Percentiles rank a stretch among this genome's conserved stretches.
Conservation (phyloP, 2,113 vertebrate genomes). For the Oncorhynchus masou region DNA sequence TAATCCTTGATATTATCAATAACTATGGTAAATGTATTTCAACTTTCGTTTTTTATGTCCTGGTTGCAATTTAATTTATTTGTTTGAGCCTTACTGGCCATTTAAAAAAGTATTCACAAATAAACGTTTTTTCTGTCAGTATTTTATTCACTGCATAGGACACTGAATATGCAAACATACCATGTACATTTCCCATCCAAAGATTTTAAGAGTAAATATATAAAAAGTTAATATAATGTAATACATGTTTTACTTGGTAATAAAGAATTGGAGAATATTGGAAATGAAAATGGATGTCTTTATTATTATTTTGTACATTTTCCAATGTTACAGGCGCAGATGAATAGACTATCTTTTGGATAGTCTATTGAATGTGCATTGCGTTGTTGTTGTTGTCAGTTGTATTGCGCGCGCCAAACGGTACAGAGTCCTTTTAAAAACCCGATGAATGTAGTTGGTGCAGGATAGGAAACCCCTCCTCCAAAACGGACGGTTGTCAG, state of each 20-base stretch:
- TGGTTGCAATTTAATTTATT: constrained; percentile 32
- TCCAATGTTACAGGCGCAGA: too few species aligned
- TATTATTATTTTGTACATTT: background rate
- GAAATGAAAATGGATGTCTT: background rate
- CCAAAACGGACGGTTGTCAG: constrained; percentile 29
- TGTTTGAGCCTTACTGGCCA: constrained; percentile 63
- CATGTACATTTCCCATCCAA: constrained; percentile 77
- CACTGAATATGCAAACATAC: constrained; percentile 92
- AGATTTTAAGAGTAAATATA: constrained; percentile 80
- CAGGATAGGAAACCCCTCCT: too few species aligned
- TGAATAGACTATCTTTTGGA: background rate
- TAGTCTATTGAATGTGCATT: background rate
- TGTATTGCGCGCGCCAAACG: background rate
- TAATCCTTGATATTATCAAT: background rate
- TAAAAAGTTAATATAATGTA: constrained; percentile 75
- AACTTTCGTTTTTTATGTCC: constrained; percentile 21
- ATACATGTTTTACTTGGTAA: constrained; percentile 80
- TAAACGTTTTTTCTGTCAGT: constrained; percentile 69
- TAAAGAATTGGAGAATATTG: constrained; percentile 72
- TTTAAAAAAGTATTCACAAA: constrained; percentile 11
- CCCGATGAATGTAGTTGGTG: too few species aligned
- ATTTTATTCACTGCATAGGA: constrained; percentile 71
- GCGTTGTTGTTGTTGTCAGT: background rate
- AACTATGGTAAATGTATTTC: background rate
- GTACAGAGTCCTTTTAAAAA: background rate